These are phyloP conservation scores for Drosophila bocqueti DNA, from an alignment of 1,140 invertebrate species.

Conservation along the genomic window DNA sequence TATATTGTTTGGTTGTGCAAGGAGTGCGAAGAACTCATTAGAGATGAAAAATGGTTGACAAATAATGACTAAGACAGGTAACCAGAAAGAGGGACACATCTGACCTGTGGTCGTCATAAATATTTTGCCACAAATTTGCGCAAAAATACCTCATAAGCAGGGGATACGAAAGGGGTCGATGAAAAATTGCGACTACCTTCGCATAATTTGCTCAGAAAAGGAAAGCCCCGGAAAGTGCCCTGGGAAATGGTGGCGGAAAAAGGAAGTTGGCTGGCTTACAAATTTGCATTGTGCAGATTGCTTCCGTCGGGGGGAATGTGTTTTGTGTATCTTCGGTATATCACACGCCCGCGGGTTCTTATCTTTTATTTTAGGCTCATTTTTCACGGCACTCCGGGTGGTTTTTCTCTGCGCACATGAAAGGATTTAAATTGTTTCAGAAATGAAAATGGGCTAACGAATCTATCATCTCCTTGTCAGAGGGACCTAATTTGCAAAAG, in stretches of 20 bases:
- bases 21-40: slow-evolving; percentile 14
- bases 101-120: slow-evolving; percentile 21
- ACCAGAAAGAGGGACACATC: not conserved
- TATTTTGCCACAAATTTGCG: slow-evolving; percentile 1
- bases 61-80: slow-evolving; percentile 8
- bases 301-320: slow-evolving; percentile 51
- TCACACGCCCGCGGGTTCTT: slow-evolving; percentile 12
- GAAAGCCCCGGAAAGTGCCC: not conserved
- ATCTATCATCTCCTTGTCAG: not conserved
- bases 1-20: slow-evolving; percentile 10
- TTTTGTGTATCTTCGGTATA: slow-evolving; percentile 36
- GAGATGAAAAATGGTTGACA: slow-evolving; percentile 31
- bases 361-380: slow-evolving; percentile 16
- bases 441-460: too few relatives aligned
- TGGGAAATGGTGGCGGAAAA: slow-evolving; percentile 34
- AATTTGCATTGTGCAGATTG: slow-evolving; percentile 70
- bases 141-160: slow-evolving; percentile 4
- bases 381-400: slow-evolving; percentile 9
- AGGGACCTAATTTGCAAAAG: slow-evolving; percentile 1
- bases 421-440: not conserved
- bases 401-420: not conserved
- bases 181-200: slow-evolving; percentile 28
- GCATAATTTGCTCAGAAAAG: slow-evolving; percentile 26
- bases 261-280: slow-evolving; percentile 52
- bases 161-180: slow-evolving; percentile 7